phyloP scores from a whole-genome alignment of 2,797 vertebrate genomes.

The Anguilla megastoma region DNA sequence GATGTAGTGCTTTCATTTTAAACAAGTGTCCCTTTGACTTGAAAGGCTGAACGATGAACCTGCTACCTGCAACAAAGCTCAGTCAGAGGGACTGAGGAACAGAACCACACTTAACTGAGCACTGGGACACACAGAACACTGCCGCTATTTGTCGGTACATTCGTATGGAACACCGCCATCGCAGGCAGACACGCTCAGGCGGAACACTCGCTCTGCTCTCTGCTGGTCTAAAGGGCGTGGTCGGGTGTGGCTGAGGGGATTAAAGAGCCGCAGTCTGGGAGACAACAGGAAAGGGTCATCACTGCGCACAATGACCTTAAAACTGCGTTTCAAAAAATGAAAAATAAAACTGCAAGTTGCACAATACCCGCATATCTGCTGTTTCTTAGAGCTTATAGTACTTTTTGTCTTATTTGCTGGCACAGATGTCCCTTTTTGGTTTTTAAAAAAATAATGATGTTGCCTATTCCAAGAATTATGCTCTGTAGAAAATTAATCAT shows the following conservation, averaged over 20 bases:
- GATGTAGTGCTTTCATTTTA: no score
- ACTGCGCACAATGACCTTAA: not conserved
- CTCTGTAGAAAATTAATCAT: not conserved
- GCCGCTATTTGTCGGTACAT: not conserved
- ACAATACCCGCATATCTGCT: slow-evolving; percentile 9
- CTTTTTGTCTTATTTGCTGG: slow-evolving; percentile 20
- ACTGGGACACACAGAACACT: not conserved
- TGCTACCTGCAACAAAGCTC: not conserved
- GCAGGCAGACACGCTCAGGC: not conserved
- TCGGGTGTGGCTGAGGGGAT: not conserved
- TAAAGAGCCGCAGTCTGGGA: not conserved
- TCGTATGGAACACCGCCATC: not conserved
- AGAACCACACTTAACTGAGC: not conserved
- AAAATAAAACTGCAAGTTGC: not conserved
- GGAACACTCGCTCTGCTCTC: not conserved
- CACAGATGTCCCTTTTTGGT: slow-evolving; percentile 3
- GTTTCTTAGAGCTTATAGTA: slow-evolving; percentile 4
- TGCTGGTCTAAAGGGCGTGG: not conserved
- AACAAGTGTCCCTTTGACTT: no score
- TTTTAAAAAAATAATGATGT: not conserved
- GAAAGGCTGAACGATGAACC: not conserved
- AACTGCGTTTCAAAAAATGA: not conserved
- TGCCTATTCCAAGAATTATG: not conserved
- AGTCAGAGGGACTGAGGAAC: not conserved
- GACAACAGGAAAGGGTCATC: not conserved